These are phyloP conservation scores for Trachelus iudaicus DNA, from an alignment of 2,888 invertebrate species.

Conservation along the genomic window DNA sequence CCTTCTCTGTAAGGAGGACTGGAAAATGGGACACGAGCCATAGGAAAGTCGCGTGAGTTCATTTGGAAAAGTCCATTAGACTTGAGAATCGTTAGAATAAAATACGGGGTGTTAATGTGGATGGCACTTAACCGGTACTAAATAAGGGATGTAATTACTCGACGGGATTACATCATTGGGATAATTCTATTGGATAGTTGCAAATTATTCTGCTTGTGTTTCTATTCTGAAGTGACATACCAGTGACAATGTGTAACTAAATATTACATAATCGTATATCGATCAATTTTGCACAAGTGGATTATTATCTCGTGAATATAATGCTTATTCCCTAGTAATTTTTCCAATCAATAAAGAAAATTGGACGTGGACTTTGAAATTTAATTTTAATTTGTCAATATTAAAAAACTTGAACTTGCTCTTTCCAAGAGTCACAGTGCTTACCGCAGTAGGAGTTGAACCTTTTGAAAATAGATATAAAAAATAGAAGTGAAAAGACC, in stretches of 20 bases:
- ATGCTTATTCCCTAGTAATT: background rate
- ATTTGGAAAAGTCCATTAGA: background rate
- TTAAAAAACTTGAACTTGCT: background rate
- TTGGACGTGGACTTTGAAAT: background rate
- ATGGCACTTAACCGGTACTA: background rate
- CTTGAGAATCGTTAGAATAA: background rate
- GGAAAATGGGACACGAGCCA: background rate
- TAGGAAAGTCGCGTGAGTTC: background rate
- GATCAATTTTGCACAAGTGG: background rate
- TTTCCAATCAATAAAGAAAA: background rate
- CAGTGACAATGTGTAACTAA: background rate
- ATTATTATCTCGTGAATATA: background rate
- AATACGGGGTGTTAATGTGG: background rate
- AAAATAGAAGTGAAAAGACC: background rate
- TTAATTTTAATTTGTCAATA: background rate
- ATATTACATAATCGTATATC: background rate
- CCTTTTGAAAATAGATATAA: background rate
- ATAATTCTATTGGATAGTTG: no score
- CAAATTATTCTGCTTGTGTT: no score
- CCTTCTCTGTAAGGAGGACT: background rate
- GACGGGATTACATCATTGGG: no score
- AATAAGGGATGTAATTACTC: background rate
- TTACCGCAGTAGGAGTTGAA: background rate
- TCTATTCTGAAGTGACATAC: background rate
- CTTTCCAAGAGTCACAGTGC: background rate